phyloP scores from a whole-genome alignment of 2,797 vertebrate genomes.

The Pseudomugil gertrudae region DNA sequence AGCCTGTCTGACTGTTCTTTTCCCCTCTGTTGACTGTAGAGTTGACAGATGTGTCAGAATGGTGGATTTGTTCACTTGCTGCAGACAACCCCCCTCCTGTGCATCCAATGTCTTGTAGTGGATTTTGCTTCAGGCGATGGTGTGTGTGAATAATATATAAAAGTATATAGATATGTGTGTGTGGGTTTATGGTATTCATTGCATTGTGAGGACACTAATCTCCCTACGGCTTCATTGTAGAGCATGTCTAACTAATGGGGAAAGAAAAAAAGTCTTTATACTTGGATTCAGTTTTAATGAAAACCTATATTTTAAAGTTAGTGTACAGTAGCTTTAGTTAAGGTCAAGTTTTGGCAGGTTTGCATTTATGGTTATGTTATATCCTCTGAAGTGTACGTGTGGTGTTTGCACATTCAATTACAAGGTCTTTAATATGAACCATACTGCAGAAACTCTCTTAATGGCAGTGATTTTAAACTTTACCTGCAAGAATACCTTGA shows the following conservation, averaged over 20 bases:
- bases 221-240: neutral
- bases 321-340: neutral
- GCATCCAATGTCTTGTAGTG: conserved; percentile 67
- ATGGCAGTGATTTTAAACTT: conserved; percentile 71
- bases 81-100: conserved; percentile 63
- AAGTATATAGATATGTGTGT: conserved; percentile 3
- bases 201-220: neutral
- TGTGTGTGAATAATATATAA: conserved; percentile 20
- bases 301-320: neutral
- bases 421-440: conserved; percentile 48
- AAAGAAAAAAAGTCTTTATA: neutral
- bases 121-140: conserved; percentile 68
- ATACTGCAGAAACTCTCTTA: conserved; percentile 55
- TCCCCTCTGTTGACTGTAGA: conserved; percentile 66
- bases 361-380: neutral
- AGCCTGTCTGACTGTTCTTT: conserved; percentile 60
- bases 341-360: neutral
- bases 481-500: conserved; percentile 70
- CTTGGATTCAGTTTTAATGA: no score
- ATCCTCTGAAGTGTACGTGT: conserved; percentile 7
- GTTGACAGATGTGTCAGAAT: conserved; percentile 71
- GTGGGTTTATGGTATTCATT: neutral
- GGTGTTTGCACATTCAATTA: conserved; percentile 37
- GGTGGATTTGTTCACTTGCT: conserved; percentile 72
- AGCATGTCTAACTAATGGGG: neutral